Percentiles rank a stretch among this genome's conserved stretches.
These are phyloP conservation scores for Siphlonurus alternatus DNA, from an alignment of 2,888 invertebrate genomes.

Conservation along the genomic window DNA sequence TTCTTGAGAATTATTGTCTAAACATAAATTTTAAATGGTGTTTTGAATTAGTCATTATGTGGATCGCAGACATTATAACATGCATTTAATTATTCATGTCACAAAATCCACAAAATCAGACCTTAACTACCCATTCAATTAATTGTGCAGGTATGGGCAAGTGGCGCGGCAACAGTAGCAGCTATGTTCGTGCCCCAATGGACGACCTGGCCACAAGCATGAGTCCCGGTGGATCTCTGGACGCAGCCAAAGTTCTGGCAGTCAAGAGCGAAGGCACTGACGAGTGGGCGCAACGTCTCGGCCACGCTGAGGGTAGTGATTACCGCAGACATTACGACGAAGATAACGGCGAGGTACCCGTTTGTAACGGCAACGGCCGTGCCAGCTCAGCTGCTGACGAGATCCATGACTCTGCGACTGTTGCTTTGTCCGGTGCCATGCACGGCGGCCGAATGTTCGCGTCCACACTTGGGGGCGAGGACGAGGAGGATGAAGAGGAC, in stretches of 20 bases:
- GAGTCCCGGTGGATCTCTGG: conserved; percentile 8
- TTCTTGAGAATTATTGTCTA: no score
- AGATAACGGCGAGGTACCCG: not conserved
- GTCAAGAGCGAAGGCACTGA: conserved; percentile 6
- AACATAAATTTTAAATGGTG: no score
- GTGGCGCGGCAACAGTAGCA: conserved; percentile 11
- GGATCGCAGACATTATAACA: no score
- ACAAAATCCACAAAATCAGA: no score
- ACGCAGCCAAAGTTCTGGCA: conserved; percentile 1
- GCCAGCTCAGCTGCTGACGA: not conserved
- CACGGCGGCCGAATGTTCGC: not conserved
- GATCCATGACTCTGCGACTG: not conserved
- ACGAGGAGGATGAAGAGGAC: not conserved
- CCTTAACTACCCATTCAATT: no score
- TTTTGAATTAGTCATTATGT: no score
- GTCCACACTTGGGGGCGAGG: not conserved
- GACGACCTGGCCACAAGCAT: conserved; percentile 6
- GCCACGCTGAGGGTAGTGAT: not conserved
- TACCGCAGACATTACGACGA: not conserved
- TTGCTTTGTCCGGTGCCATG: not conserved
- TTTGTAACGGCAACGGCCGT: not conserved
- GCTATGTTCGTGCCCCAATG: conserved; percentile 10
- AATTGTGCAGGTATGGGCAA: conserved; percentile 13
- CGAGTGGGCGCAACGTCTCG: conserved; percentile 5
- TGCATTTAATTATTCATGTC: no score